Evolutionary conservation across 2,888 invertebrate genomes (phyloP).

Genomic region (Drosophila monieri): DNA sequence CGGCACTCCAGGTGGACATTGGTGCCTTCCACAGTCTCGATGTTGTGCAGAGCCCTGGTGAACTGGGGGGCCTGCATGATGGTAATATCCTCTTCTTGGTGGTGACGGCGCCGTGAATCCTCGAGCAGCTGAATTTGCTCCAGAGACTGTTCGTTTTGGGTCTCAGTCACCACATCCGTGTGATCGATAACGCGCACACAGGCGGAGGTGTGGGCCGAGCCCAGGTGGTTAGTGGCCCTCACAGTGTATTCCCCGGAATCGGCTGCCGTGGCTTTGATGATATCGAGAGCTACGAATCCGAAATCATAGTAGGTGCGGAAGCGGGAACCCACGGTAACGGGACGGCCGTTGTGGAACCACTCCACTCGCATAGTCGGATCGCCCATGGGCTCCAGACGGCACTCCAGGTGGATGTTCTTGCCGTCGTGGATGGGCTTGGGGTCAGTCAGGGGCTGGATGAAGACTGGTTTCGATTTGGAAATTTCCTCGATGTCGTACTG

Average conservation of each 20-base stretch:
- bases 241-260: constrained; percentile 98
- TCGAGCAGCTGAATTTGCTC: constrained; percentile 96
- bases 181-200: constrained; percentile 93
- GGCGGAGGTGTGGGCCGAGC: constrained; percentile 95
- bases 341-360: constrained; percentile 97
- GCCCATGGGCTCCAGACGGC: constrained; percentile 96
- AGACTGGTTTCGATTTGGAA: constrained; percentile 97
- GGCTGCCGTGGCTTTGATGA: constrained; percentile 95
- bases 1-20: constrained; percentile 97
- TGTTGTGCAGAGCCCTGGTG: constrained; percentile 93
- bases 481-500: constrained; percentile 96
- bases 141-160: constrained; percentile 95
- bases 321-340: constrained; percentile 94
- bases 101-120: constrained; percentile 89
- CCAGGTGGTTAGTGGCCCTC: constrained; percentile 95
- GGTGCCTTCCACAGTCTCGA: constrained; percentile 95
- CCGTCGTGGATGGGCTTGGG: constrained; percentile 94
- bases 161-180: constrained; percentile 93
- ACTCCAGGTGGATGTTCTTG: constrained; percentile 95
- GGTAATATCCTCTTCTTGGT: constrained; percentile 91
- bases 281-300: constrained; percentile 98
- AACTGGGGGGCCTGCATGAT: constrained; percentile 94
- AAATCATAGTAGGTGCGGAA: constrained; percentile 98
- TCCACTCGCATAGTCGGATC: constrained; percentile 98
- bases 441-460: constrained; percentile 94